These are phyloP conservation scores for Ageneiosus marmoratus DNA, from an alignment of 2,113 vertebrate genomes.

Conservation along the genomic window DNA sequence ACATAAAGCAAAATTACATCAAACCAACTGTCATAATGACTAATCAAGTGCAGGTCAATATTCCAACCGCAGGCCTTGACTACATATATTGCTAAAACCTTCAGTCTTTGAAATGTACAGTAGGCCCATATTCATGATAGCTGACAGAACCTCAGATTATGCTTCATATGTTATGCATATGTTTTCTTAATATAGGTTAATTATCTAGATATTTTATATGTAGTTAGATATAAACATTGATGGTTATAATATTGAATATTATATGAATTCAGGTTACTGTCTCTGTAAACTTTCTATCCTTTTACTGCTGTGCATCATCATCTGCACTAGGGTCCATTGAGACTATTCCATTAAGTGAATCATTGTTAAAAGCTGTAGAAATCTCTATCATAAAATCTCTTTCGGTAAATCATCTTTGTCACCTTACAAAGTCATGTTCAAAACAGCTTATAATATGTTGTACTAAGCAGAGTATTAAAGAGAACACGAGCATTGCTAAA, in stretches of 20 bases:
- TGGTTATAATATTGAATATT: not conserved
- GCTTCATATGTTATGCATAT: not conserved
- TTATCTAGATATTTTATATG: not conserved
- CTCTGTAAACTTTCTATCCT: too few species aligned
- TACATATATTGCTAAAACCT: not conserved
- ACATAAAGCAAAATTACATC: not conserved
- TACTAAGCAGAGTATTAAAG: not conserved
- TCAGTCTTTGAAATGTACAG: not conserved
- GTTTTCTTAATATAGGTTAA: not conserved
- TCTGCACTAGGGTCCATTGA: not conserved
- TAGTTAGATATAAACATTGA: not conserved
- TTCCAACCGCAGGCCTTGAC: not conserved
- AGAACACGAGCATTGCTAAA: not conserved
- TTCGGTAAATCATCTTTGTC: not conserved
- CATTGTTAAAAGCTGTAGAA: not conserved
- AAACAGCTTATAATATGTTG: not conserved
- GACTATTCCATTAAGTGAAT: not conserved
- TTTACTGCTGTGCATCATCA: not conserved
- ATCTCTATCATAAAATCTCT: not conserved
- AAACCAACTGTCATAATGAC: not conserved
- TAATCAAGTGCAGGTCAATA: not conserved
- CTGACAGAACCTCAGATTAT: not conserved
- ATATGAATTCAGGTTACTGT: not conserved
- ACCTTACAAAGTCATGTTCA: not conserved
- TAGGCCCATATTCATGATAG: not conserved